Percentiles rank a stretch among this genome's conserved stretches.
phyloP scores from a whole-genome alignment of 2,797 vertebrate genomes.

The Gouania willdenowi region DNA sequence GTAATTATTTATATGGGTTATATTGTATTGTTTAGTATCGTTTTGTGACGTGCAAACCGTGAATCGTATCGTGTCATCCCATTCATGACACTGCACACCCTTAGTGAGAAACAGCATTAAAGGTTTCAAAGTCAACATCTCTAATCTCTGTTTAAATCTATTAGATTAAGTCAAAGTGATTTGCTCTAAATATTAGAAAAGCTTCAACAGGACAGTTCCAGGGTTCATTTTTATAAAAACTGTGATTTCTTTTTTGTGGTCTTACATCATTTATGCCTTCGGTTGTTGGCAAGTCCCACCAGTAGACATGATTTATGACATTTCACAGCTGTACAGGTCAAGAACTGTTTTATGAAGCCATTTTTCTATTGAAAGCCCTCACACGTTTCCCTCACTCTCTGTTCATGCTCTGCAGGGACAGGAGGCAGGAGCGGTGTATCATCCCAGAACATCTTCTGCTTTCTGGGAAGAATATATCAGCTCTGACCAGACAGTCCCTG shows the following conservation, averaged over 20 bases:
- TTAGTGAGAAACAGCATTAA: background rate
- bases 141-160: too few relatives aligned
- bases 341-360: conserved; percentile 11
- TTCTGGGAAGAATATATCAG: conserved; percentile 50
- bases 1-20: too few relatives aligned
- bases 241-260: background rate
- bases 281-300: conserved; percentile 5
- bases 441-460: conserved; percentile 28
- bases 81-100: too few relatives aligned
- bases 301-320: conserved; percentile 19
- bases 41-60: too few relatives aligned
- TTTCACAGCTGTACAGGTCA: conserved; percentile 28
- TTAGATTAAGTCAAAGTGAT: too few relatives aligned
- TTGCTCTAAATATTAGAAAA: background rate
- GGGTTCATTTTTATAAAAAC: background rate
- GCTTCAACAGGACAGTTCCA: conserved; percentile 4
- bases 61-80: too few relatives aligned
- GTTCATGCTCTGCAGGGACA: conserved; percentile 26
- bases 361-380: conserved; percentile 25
- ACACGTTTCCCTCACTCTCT: conserved; percentile 23
- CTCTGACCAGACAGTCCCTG: conserved; percentile 44
- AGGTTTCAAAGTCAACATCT: too few relatives aligned
- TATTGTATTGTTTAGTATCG: too few relatives aligned
- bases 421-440: conserved; percentile 36
- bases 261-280: background rate